Evolutionary conservation across 2,113 vertebrate species (phyloP), one percentile per base, ranked within the genome.

Genomic region (Actenoides hombroni): DNA sequence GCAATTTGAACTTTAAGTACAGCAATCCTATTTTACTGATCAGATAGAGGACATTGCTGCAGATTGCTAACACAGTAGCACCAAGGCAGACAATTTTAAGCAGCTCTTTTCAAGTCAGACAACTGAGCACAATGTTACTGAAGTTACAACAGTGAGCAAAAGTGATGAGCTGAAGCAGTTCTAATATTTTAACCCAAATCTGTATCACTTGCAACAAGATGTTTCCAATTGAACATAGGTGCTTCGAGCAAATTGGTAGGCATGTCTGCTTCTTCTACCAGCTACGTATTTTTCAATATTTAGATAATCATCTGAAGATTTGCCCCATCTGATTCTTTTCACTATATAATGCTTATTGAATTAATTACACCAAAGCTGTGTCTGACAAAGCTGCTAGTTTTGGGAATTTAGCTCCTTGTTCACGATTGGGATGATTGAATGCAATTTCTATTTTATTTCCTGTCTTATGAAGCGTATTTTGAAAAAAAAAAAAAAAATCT

Each of bases 1-100:
- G 80, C 46, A n/a, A 24, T 20, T 92, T 97, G 86, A 97, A 97
- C 61, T 88, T 94, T 94, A 95, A 97, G 97, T 87, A 60, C 49
- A 95, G 59, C 60, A 85, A 15, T 92, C 69, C 71, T 40, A 6
- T 65, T 92, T 81, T 65, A 76, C 44, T 69, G 70, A 49, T 37
- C 44, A 79, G 59, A 4, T 7, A 46, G 53, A 69, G 35, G 46
- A 54, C 59, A 54, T 77, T 80, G 39, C 63, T 88, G 79, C 31
- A 51, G 60, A 69, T 82, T 85, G 48, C 67, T 89, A 44, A 79
- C 44, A 42, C 25, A 61, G 75, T 20, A 78, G 25, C 54, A 83
- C 13, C n/a, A 44, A 70, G 49, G 56, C 54, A 86, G 76, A 57
- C 33, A 65, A 37, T 56, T 75, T 89, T 87, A 71, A 33, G 70